Evolutionary conservation across 2,113 vertebrate species (phyloP).

Genomic region (Aramus guarauna): DNA sequence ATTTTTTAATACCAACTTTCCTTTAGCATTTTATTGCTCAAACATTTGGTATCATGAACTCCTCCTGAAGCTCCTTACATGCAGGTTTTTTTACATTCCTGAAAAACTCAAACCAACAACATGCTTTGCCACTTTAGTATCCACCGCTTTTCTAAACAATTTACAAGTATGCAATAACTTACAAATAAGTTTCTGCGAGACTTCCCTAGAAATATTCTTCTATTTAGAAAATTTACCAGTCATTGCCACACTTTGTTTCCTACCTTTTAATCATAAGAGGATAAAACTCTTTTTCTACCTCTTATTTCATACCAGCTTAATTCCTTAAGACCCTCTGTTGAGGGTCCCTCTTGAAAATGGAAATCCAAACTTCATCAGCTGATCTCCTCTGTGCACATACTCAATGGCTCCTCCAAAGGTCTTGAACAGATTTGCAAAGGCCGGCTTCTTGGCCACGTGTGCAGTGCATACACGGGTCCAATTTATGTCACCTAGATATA

Average conservation of each 20-base stretch:
- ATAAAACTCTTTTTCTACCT: neutral
- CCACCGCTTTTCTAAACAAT: neutral
- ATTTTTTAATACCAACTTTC: neutral
- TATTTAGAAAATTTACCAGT: neutral
- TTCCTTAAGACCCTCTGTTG: neutral
- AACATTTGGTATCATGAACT: rapidly evolving
- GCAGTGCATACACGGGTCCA: rapidly evolving
- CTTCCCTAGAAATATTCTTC: neutral
- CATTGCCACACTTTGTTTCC: neutral
- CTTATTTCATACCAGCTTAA: neutral
- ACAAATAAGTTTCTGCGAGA: neutral
- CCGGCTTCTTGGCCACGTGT: neutral
- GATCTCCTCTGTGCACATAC: neutral
- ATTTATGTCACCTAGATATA: neutral
- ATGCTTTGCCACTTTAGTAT: neutral
- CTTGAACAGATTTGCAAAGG: neutral
- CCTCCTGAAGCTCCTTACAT: neutral
- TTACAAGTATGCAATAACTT: neutral
- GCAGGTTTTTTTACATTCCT: neutral
- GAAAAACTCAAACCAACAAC: neutral
- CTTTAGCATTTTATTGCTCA: neutral
- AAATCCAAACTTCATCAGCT: neutral
- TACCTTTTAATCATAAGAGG: neutral
- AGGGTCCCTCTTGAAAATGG: neutral
- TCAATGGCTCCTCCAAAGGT: neutral